Conservation (phyloP, 2,113 vertebrate genomes). For the Malurus alboscapulatus region DNA sequence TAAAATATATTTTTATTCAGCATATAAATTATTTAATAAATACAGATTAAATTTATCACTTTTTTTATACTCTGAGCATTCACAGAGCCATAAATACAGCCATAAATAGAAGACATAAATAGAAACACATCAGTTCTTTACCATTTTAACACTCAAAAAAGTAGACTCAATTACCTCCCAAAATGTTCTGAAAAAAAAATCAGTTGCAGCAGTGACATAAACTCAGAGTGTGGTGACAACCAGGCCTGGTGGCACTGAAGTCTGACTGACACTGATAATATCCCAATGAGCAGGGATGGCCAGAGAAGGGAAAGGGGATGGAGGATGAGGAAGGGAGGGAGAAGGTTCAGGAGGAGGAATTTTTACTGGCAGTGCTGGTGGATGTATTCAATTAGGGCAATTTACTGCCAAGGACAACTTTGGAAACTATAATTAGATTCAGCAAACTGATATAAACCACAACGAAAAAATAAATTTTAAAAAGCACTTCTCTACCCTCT, state of each 20-base stretch:
- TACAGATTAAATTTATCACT: neutral
- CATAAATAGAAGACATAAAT: slow-evolving; percentile 66
- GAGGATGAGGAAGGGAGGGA: neutral
- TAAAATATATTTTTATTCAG: slow-evolving; percentile 33
- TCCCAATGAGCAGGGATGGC: neutral
- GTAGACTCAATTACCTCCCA: neutral
- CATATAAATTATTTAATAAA: slow-evolving; percentile 60
- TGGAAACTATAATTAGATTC: neutral
- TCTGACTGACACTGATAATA: neutral
- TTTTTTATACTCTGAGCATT: neutral
- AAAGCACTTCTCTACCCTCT: neutral
- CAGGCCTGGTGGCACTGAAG: neutral
- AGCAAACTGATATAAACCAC: neutral
- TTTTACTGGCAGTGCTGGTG: neutral
- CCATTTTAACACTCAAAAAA: neutral
- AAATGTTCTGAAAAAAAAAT: neutral
- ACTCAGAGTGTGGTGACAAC: neutral
- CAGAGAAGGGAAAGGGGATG: neutral
- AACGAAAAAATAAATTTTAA: neutral
- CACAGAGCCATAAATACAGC: slow-evolving; percentile 35
- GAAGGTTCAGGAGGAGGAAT: neutral
- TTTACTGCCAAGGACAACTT: neutral
- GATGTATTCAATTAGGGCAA: neutral
- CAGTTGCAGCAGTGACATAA: neutral
- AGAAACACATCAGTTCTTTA: neutral